Base-by-base conservation (phyloP, 1,140 invertebrate species). In the Macrocentrus cingulum region DNA sequence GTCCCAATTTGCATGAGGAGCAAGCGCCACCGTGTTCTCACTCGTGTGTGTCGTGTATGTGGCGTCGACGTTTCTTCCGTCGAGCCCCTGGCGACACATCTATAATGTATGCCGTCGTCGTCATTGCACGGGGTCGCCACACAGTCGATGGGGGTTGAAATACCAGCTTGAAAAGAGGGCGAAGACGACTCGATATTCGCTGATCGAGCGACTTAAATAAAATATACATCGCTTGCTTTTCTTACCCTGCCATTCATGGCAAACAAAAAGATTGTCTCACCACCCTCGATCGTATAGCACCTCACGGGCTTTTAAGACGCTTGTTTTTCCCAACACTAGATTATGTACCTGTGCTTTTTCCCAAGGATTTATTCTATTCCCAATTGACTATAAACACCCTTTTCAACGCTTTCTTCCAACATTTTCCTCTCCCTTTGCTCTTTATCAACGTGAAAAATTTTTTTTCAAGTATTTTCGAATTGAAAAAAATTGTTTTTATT, bases 141-240 rank as follows among this genome's bases (percentile, higher is more conserved):
- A 39, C 36, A 39, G 36, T 39, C 36, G 36, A 39, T 39, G 13
- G 36, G 36, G 36, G 36, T 39, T 39, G 36, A 39, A 39, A 39
- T 39, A 13, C 15, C 11, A 13, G 36, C 36, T 39, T 39, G 36
- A 39, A 39, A 59, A 61, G 20, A 59, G 25, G 32, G 29, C 4
- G 32, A 37, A 23, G 59, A 55, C 58, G 63, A n/a, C n/a, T n/a
- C n/a, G 25, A 62, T 66, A 59, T 37, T 37, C 42, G 42, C 36
- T 55, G 59, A 62, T 67, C 65, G 63, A 66, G 44, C 49, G 25
- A 1, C 13, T 22, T 65, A 65, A 68, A 68, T 68, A 67, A 68
- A 66, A 62, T 44, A 67, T 62, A 45, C 57, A 34, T 39, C 15
- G 13, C 15, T 39, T 11, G 36, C 13, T 11, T 39, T 13, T 3